These are phyloP conservation scores for Tipula vernalis DNA, from an alignment of 2,888 invertebrate genomes.

Conservation along the genomic window DNA sequence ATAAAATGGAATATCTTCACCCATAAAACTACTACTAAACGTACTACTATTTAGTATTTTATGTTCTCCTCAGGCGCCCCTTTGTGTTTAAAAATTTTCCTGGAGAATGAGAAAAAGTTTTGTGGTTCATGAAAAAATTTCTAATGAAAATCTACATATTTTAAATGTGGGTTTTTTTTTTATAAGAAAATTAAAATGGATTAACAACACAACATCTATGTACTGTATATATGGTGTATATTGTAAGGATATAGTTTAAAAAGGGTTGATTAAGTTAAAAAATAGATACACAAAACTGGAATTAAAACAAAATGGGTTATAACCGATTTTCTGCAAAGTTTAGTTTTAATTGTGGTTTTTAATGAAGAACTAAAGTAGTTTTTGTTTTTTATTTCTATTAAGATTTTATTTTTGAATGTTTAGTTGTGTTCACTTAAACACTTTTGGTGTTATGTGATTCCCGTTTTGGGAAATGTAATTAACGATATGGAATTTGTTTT, in stretches of 20 bases:
- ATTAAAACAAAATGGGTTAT: background rate
- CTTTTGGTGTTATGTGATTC: background rate
- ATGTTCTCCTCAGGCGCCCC: background rate
- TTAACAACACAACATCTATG: background rate
- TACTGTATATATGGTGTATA: background rate
- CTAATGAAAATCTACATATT: background rate
- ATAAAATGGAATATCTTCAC: background rate
- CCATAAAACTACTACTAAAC: background rate
- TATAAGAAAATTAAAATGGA: background rate
- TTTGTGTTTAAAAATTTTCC: background rate
- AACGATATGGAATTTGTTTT: background rate
- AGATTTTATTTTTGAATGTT: background rate
- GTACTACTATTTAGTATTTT: background rate
- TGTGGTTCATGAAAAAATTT: background rate
- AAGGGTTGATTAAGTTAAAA: background rate
- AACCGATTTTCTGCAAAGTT: slow-evolving; percentile 4
- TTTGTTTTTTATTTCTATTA: background rate
- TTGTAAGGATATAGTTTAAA: background rate
- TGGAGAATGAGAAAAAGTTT: background rate
- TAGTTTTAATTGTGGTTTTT: background rate
- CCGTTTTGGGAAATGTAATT: slow-evolving; percentile 4
- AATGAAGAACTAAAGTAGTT: background rate
- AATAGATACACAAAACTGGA: background rate
- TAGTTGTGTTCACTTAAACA: background rate
- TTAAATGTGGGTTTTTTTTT: background rate